Evolutionary conservation across 2,113 vertebrate genomes (phyloP).

Genomic region (Vombatus ursinus): DNA sequence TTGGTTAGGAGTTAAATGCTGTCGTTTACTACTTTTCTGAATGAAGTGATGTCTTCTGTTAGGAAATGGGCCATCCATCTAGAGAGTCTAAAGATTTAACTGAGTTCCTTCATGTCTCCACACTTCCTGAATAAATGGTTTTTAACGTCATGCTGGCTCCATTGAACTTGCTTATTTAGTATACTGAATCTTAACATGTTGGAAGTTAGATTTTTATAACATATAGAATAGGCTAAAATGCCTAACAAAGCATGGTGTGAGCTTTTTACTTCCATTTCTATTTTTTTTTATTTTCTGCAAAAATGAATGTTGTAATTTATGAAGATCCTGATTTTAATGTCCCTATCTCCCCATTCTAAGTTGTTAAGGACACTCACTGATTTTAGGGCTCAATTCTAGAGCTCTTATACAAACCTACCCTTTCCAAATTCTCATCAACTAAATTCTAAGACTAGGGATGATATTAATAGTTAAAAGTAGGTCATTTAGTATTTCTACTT

Average conservation of each 20-base stretch:
- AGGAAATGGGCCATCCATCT: conserved; percentile 40
- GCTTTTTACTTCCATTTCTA: neutral
- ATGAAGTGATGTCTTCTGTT: conserved; percentile 53
- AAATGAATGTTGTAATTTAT: neutral
- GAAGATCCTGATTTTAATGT: neutral
- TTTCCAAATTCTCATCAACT: neutral
- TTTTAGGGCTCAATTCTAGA: neutral
- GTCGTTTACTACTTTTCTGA: conserved; percentile 65
- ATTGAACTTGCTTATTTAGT: conserved; percentile 17
- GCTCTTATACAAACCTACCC: neutral
- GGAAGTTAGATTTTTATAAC: neutral
- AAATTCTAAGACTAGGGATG: neutral
- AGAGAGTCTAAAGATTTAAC: conserved; percentile 12
- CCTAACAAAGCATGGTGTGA: neutral
- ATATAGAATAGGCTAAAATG: neutral
- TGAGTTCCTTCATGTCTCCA: neutral
- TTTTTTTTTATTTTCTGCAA: conserved; percentile 14
- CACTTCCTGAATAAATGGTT: conserved; percentile 14
- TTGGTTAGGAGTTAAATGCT: conserved; percentile 68
- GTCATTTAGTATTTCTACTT: neutral
- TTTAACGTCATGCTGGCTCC: neutral
- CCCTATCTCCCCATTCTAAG: neutral
- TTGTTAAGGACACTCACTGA: neutral
- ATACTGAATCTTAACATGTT: neutral
- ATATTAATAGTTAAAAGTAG: conserved; percentile 6